Evolutionary conservation across 2,888 invertebrate species (phyloP).

Genomic region (Dermolepida albohirtum): DNA sequence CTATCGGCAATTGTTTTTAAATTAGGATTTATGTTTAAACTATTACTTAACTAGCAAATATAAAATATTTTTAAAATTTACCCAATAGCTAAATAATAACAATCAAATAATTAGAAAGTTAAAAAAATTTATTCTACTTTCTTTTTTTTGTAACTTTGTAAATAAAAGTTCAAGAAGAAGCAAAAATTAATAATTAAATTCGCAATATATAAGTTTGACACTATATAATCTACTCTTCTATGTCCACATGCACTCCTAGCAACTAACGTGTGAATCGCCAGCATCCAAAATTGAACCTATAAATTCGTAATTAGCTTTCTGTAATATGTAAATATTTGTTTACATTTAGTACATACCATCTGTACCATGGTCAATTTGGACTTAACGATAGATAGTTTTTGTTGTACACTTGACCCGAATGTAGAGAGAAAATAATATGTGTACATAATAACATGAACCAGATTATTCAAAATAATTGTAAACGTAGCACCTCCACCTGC

Average conservation of each 20-base stretch:
- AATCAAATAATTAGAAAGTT: no score
- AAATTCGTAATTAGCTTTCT: neutral
- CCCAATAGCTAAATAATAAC: no score
- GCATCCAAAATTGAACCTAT: conserved; percentile 75
- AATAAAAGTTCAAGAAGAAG: conserved; percentile 79
- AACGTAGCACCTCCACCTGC: conserved; percentile 74
- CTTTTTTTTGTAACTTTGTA: conserved; percentile 67
- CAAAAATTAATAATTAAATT: conserved; percentile 75
- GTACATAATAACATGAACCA: conserved; percentile 83
- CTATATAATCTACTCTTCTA: conserved; percentile 59
- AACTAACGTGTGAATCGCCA: conserved; percentile 70
- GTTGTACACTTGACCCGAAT: conserved; percentile 71
- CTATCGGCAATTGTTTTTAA: no score
- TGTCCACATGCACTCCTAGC: conserved; percentile 65
- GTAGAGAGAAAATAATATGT: conserved; percentile 77
- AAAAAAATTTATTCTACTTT: conserved; percentile 39
- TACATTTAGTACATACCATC: conserved; percentile 68
- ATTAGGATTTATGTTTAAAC: no score
- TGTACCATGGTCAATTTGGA: conserved; percentile 70
- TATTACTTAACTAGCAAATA: no score
- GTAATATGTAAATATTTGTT: no score
- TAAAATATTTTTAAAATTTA: no score
- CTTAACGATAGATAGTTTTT: conserved; percentile 71
- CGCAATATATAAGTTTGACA: conserved; percentile 67
- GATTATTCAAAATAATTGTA: conserved; percentile 74